A percentile compares a stretch with the other conserved stretches of the same genome.
These are phyloP conservation scores for Margarornis squamiger DNA, from an alignment of 2,797 vertebrate genomes.

Conservation along the genomic window DNA sequence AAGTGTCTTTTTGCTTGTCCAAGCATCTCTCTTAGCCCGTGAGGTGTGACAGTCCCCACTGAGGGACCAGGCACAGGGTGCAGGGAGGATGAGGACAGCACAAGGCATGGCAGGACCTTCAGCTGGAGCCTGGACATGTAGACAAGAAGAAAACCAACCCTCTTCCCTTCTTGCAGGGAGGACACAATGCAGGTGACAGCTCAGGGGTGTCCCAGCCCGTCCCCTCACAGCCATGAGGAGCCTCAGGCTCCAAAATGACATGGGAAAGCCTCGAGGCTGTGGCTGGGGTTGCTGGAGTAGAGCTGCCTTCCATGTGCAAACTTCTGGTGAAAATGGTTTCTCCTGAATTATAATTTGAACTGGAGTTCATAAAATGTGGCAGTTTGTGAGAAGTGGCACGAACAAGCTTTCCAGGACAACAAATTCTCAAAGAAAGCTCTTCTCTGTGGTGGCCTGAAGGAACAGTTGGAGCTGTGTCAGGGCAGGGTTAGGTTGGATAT, in stretches of 20 bases:
- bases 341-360: neutral
- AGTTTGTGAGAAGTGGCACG: neutral
- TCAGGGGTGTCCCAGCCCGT: neutral
- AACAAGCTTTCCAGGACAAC: neutral
- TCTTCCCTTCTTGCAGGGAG: neutral
- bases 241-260: rapidly evolving
- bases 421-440: neutral
- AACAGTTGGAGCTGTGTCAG: neutral
- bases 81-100: neutral
- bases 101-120: neutral
- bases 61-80: rapidly evolving
- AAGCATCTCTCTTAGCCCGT: neutral
- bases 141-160: neutral
- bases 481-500: rapidly evolving
- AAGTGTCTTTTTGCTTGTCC: neutral
- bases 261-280: neutral
- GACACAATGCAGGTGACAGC: neutral
- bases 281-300: neutral
- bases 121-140: neutral
- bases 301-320: neutral
- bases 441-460: neutral
- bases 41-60: neutral
- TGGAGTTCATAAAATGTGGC: neutral
- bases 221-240: neutral
- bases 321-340: neutral